These are phyloP conservation scores for Tenrec ecaudatus DNA, from an alignment of 2,113 vertebrate genomes.

Conservation along the genomic window DNA sequence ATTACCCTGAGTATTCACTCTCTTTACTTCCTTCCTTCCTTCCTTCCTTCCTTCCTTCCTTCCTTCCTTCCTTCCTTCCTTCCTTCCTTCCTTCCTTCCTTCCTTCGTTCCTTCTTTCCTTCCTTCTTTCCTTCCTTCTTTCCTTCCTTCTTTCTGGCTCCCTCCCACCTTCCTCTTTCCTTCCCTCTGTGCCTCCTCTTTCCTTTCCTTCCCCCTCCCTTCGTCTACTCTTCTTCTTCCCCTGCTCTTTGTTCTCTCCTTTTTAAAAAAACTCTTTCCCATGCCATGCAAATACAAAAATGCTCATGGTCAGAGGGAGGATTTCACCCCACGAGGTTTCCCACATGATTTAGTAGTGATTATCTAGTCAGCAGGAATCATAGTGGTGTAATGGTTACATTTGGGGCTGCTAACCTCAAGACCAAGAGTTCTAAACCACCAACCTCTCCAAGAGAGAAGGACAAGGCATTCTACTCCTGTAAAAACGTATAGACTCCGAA, in stretches of 20 bases:
- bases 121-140: too few relatives aligned
- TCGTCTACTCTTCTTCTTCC: rapidly evolving
- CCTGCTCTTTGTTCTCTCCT: too few relatives aligned
- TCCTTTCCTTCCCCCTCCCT: rapidly evolving
- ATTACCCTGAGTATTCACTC: background rate
- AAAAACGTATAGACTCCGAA: too few relatives aligned
- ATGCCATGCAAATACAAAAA: background rate
- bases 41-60: too few relatives aligned
- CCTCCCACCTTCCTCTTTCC: rapidly evolving
- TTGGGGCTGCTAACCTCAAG: too few relatives aligned
- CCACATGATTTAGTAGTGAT: too few relatives aligned
- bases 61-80: background rate
- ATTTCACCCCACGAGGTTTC: background rate
- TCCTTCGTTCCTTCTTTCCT: rapidly evolving
- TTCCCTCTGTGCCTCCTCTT: too few relatives aligned
- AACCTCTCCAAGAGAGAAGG: too few relatives aligned
- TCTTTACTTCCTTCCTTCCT: background rate
- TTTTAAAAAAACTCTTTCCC: background rate
- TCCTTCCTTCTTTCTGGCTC: rapidly evolving
- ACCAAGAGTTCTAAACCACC: too few relatives aligned
- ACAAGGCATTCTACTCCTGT: too few relatives aligned
- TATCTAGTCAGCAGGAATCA: too few relatives aligned
- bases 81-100: rapidly evolving
- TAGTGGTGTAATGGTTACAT: too few relatives aligned
- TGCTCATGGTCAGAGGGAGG: background rate